Evolutionary conservation across 2,113 vertebrate genomes (phyloP), one percentile per base, ranked within the genome.

Genomic region (Rhabdornis inornatus): DNA sequence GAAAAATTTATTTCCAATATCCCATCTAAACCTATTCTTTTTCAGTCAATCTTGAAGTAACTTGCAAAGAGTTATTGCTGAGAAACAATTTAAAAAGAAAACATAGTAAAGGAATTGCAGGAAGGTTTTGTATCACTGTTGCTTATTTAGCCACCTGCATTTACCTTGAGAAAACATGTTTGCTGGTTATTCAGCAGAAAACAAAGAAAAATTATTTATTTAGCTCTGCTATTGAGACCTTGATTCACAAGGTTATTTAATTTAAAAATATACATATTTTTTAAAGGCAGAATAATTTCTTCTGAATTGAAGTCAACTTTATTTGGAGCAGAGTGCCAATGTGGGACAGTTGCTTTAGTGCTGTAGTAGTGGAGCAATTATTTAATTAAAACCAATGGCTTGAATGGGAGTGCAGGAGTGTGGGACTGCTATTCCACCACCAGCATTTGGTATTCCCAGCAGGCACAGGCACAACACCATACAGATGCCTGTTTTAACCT

Each of bases 381-480:
- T 50, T 59, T 44, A 28, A n/a, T 66, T 31, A 59, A 71, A 71
- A 27, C 22, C 49, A 40, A 9, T 39, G 30, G 5, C 52, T 66
- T 19, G 27, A 66, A 22, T 25, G 47, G 61, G 40, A 52, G 50
- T 14, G 22, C 30, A n/a, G 61, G 35, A 78, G 15, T 8, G 20
- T 59, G 55, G 17, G 10, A 18, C 24, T 39, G 27, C 30, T 55
- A 0, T 56, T 37, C 2, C 1, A 40, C 20, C n/a, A 2, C 6
- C 35, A 6, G n/a, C 23, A 15, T 33, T 42, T 63, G 27, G 5
- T 9, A 2, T 77, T 85, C 59, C 69, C 30, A 21, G 69, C 37
- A 55, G 66, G 45, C 31, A 39, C 6, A 12, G 56, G 24, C 53
- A 16, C 7, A 35, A 21, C 59, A 15, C 55, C 1, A 4, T 11